Percentiles rank a stretch among this genome's conserved stretches.
These are phyloP conservation scores for Lutraria rhynchaena DNA, from an alignment of 1,140 invertebrate species.

Conservation along the genomic window DNA sequence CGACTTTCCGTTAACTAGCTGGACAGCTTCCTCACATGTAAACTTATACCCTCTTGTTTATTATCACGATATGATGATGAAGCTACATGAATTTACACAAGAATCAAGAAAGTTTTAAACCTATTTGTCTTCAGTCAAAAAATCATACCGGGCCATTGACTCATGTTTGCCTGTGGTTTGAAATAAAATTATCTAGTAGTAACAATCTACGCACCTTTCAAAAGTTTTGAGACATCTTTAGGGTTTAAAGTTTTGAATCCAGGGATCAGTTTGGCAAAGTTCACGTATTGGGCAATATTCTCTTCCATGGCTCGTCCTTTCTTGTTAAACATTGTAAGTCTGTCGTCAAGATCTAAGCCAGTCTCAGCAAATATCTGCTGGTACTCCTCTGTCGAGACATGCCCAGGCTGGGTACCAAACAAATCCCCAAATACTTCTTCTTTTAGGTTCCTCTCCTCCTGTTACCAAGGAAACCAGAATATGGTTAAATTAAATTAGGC, in stretches of 20 bases:
- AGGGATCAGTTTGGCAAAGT: slow-evolving; percentile 55
- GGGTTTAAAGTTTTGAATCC: slow-evolving; percentile 52
- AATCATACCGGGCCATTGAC: no score
- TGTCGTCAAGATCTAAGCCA: slow-evolving; percentile 51
- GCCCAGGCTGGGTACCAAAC: slow-evolving; percentile 15
- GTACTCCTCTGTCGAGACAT: slow-evolving; percentile 52
- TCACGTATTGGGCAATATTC: slow-evolving; percentile 49
- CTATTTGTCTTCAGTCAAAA: no score
- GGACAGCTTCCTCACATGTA: no score
- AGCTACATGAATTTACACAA: no score
- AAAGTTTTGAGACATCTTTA: slow-evolving; percentile 51
- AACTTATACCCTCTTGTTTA: no score
- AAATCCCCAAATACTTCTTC: slow-evolving; percentile 55
- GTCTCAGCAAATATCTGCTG: slow-evolving; percentile 60
- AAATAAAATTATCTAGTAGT: no score
- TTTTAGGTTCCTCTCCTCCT: slow-evolving; percentile 36
- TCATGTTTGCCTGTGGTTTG: no score
- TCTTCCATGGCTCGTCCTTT: slow-evolving; percentile 55
- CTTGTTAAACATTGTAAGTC: slow-evolving; percentile 42
- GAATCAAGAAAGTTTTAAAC: no score
- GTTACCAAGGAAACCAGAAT: neutral
- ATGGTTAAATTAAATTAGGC: neutral
- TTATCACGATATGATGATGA: no score
- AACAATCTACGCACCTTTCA: slow-evolving; percentile 55
- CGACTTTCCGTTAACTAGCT: no score